These are phyloP conservation scores for Glaucomys volans DNA, from an alignment of 2,113 vertebrate species.

Conservation along the genomic window DNA sequence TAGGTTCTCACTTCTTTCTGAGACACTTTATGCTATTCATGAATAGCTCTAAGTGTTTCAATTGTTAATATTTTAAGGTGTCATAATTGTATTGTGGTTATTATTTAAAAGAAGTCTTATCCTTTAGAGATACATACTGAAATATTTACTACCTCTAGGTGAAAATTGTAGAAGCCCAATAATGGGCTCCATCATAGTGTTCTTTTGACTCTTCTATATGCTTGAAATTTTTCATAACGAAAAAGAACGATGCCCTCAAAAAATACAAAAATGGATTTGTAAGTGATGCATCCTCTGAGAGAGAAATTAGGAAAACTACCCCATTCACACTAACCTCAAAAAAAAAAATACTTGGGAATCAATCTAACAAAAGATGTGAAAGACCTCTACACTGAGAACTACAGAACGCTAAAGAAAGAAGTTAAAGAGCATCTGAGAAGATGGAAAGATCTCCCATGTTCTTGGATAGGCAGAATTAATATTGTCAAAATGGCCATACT, in stretches of 20 bases:
- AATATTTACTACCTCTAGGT: constrained; percentile 33
- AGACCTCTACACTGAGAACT: too few species aligned
- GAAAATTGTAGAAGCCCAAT: constrained; percentile 2
- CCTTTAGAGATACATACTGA: constrained; percentile 1
- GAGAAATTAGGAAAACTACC: too few species aligned
- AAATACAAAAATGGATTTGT: too few species aligned
- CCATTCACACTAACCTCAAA: too few species aligned
- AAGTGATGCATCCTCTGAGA: too few species aligned
- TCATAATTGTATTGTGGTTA: neutral
- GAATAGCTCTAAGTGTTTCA: neutral
- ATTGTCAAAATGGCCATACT: too few species aligned
- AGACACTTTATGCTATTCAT: neutral
- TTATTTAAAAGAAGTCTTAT: constrained; percentile 31
- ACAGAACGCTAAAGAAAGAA: too few species aligned
- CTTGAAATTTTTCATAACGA: neutral
- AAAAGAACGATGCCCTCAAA: constrained; percentile 4
- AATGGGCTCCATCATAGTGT: neutral
- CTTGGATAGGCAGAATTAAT: too few species aligned
- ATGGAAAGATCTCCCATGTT: too few species aligned
- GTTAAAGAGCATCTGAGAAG: too few species aligned
- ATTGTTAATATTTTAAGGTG: constrained; percentile 19
- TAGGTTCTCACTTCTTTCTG: constrained; percentile 12
- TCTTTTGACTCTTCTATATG: neutral
- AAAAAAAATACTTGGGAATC: too few species aligned
- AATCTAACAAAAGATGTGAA: too few species aligned